phyloP scores from a whole-genome alignment of 2,113 vertebrate species.

The Zingel zingel region DNA sequence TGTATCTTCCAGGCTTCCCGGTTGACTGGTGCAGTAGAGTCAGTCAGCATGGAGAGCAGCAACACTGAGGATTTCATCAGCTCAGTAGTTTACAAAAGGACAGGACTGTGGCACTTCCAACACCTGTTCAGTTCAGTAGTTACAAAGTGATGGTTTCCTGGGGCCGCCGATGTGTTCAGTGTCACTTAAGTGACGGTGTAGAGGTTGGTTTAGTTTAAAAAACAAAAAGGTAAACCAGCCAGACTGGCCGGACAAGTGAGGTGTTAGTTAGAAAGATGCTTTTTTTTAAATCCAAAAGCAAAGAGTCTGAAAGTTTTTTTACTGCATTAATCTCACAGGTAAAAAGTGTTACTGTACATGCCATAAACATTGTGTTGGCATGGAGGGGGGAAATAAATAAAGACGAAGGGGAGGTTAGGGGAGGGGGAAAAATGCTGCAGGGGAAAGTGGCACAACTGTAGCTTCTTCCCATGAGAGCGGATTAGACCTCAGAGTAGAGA shows the following conservation, averaged over 20 bases:
- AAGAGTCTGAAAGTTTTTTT: constrained; percentile 55
- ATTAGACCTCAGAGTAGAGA: background rate
- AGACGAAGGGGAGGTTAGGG: constrained; percentile 48
- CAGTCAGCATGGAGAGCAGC: constrained; percentile 38
- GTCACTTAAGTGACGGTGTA: constrained; percentile 40
- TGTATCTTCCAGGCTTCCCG: constrained; percentile 66
- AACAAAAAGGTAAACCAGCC: constrained; percentile 44
- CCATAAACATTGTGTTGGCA: constrained; percentile 55
- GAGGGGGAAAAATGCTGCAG: constrained; percentile 44
- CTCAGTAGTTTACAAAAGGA: constrained; percentile 80
- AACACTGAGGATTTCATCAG: constrained; percentile 64
- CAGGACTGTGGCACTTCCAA: constrained; percentile 35
- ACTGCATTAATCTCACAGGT: constrained; percentile 79
- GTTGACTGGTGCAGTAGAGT: constrained; percentile 59
- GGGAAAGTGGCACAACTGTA: constrained; percentile 39
- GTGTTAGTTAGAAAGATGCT: constrained; percentile 70
- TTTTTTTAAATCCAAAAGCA: constrained; percentile 58
- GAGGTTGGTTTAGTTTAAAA: constrained; percentile 70
- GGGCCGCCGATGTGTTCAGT: constrained; percentile 54
- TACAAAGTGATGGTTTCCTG: constrained; percentile 61
- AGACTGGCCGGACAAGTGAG: constrained; percentile 56
- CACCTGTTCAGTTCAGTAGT: constrained; percentile 80
- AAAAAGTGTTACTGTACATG: constrained; percentile 75
- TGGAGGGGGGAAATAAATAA: constrained; percentile 82
- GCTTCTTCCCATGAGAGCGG: constrained; percentile 41